phyloP scores from a whole-genome alignment of 2,113 vertebrate species.

The Amazona vittata region DNA sequence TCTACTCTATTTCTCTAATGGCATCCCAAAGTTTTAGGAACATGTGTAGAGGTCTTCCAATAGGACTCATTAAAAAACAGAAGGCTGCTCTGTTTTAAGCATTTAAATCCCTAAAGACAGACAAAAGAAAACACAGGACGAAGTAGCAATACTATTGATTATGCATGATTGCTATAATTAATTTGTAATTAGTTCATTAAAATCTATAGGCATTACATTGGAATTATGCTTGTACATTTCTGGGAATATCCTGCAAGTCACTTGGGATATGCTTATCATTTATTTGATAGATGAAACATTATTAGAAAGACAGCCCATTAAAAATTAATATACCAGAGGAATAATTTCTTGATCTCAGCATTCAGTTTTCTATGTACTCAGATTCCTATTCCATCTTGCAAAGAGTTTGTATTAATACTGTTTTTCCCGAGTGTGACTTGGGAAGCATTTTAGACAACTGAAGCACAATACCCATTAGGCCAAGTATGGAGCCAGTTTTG shows the following conservation, averaged over 20 bases:
- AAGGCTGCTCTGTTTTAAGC: background rate
- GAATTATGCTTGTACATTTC: slow-evolving; percentile 65
- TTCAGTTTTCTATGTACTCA: background rate
- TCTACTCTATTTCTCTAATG: background rate
- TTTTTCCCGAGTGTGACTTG: background rate
- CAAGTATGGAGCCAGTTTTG: background rate
- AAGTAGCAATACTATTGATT: slow-evolving; percentile 62
- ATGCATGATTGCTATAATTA: slow-evolving; percentile 65
- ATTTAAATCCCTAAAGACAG: slow-evolving; percentile 36
- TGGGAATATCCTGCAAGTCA: slow-evolving; percentile 61
- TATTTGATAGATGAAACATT: slow-evolving; percentile 66
- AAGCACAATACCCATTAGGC: background rate
- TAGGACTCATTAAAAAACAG: background rate
- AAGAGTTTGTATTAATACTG: slow-evolving; percentile 2
- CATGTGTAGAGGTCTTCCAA: background rate
- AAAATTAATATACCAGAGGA: slow-evolving; percentile 62
- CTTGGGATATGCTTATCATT: slow-evolving; percentile 63
- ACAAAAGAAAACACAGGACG: slow-evolving; percentile 49
- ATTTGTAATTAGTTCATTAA: slow-evolving; percentile 71
- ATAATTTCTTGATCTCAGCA: slow-evolving; percentile 58
- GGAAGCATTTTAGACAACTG: background rate
- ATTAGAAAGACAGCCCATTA: slow-evolving; percentile 71
- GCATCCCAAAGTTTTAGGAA: background rate
- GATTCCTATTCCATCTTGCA: slow-evolving; percentile 25
- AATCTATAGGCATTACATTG: slow-evolving; percentile 63